Percentiles rank a stretch among this genome's conserved stretches.
These are phyloP conservation scores for Pelobates fuscus DNA, from an alignment of 2,113 vertebrate species.

Conservation along the genomic window DNA sequence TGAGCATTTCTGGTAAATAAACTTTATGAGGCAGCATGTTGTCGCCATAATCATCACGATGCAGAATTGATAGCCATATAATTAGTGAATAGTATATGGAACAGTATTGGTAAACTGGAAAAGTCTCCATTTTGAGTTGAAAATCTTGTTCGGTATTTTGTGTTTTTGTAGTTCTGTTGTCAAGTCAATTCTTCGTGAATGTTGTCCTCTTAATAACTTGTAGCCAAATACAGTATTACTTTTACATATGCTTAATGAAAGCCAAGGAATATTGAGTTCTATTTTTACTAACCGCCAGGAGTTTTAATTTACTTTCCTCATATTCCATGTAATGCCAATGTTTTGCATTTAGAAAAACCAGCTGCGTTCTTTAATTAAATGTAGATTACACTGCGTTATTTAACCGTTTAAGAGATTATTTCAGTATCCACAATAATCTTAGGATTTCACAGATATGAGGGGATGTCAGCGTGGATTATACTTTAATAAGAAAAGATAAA, in stretches of 20 bases:
- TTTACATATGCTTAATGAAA: not conserved
- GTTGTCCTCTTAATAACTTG: no score
- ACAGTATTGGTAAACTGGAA: no score
- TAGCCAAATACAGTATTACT: not conserved
- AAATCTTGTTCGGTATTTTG: no score
- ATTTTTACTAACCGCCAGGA: constrained; percentile 21
- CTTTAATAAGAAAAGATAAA: constrained; percentile 35
- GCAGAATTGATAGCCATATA: no score
- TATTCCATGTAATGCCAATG: constrained; percentile 34
- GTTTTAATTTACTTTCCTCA: constrained; percentile 28
- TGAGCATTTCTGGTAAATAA: no score
- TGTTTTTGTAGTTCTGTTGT: no score
- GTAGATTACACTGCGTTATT: constrained; percentile 21
- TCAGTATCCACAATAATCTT: constrained; percentile 60
- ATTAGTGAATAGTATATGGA: no score
- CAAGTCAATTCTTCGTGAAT: no score
- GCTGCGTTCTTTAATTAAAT: constrained; percentile 46
- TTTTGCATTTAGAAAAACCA: constrained; percentile 35
- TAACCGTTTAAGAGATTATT: constrained; percentile 58
- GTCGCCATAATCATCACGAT: no score
- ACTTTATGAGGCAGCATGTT: no score
- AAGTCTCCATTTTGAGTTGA: no score
- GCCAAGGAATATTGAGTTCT: not conserved
- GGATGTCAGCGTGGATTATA: constrained; percentile 60
- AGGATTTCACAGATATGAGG: constrained; percentile 62